Percentiles rank a stretch among this genome's conserved stretches.
Conservation (phyloP, 2,888 invertebrate genomes). For the Drosophila neonasuta region DNA sequence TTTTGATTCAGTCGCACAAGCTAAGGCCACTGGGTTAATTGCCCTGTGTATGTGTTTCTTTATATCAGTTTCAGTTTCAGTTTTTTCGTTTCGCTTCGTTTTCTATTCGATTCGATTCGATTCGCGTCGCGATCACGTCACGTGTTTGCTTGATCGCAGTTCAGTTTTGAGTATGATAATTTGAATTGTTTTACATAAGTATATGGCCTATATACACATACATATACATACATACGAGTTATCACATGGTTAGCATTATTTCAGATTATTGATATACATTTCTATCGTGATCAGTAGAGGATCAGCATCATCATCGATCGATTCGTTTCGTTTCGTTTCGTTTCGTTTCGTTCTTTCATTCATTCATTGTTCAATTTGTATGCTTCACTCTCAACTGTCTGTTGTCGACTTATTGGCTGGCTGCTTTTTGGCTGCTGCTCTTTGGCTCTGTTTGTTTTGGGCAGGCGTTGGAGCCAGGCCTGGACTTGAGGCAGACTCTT, state of each 20-base stretch:
- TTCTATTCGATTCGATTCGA: neutral
- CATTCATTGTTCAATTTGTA: conserved; percentile 44
- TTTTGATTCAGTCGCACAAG: conserved; percentile 72
- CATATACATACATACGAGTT: conserved; percentile 73
- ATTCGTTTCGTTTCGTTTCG: neutral
- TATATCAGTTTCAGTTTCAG: neutral
- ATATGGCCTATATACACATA: conserved; percentile 71
- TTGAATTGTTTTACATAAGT: conserved; percentile 60
- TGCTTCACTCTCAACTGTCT: conserved; percentile 70
- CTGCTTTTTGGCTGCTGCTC: conserved; percentile 21
- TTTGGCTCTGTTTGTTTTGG: conserved; percentile 19
- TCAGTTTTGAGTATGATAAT: conserved; percentile 54
- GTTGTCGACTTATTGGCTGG: conserved; percentile 32
- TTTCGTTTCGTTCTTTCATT: neutral
- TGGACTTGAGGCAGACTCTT: conserved; percentile 43
- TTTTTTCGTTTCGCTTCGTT: too few species aligned
- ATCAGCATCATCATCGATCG: neutral
- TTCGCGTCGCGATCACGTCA: conserved; percentile 46
- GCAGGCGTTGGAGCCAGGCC: conserved; percentile 24
- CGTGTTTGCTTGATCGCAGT: conserved; percentile 38
- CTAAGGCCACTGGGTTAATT: conserved; percentile 72
- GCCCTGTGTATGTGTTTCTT: conserved; percentile 41
- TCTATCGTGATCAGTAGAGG: neutral
- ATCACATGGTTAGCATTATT: conserved; percentile 65
- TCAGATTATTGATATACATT: conserved; percentile 30